Evolutionary conservation across 2,888 invertebrate genomes (phyloP).

Genomic region (Chalcis sispes): DNA sequence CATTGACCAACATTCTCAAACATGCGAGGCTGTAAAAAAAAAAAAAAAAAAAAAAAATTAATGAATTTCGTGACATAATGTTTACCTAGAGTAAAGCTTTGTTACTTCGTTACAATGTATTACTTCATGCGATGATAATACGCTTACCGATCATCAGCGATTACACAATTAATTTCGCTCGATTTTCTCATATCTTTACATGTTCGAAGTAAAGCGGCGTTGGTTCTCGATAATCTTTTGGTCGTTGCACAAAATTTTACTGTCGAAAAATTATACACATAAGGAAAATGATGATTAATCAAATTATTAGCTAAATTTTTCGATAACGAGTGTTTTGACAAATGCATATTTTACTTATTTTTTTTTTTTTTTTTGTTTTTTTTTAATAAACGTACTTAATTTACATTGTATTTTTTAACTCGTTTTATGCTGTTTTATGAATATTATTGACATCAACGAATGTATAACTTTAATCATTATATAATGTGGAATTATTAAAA

Average conservation of each 20-base stretch:
- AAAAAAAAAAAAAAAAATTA: too few species aligned
- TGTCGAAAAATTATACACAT: conserved; percentile 71
- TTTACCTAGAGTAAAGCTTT: background rate
- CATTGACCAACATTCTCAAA: conserved; percentile 85
- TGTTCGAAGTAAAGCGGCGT: conserved; percentile 19
- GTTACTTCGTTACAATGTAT: too few species aligned
- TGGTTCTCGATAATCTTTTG: conserved; percentile 79
- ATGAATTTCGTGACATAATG: conserved; percentile 1
- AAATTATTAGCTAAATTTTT: background rate
- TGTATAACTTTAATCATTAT: too few species aligned
- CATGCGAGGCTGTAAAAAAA: conserved; percentile 83
- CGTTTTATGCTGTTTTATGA: too few species aligned
- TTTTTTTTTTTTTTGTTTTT: too few species aligned
- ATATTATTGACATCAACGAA: too few species aligned
- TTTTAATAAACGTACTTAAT: too few species aligned
- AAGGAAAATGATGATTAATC: background rate
- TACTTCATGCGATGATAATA: too few species aligned
- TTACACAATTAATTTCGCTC: conserved; percentile 83
- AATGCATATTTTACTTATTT: too few species aligned
- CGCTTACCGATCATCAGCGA: conserved; percentile 83
- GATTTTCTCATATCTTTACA: conserved; percentile 66
- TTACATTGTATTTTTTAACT: too few species aligned
- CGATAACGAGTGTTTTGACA: background rate
- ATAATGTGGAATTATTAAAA: too few species aligned
- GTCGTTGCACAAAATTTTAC: conserved; percentile 85